phyloP scores from a whole-genome alignment of 2,888 invertebrate genomes.

The Pheosia gnoma region DNA sequence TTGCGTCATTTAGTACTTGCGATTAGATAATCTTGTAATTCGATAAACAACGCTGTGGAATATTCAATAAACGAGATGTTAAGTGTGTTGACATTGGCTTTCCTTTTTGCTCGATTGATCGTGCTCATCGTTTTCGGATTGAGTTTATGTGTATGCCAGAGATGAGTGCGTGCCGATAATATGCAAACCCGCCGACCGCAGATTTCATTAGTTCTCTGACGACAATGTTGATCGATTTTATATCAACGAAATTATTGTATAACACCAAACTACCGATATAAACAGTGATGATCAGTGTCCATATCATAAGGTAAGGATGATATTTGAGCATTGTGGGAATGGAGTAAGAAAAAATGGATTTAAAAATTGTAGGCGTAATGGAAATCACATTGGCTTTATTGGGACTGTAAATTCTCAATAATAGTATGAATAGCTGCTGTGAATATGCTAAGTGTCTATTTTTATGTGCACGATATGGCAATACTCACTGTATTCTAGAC shows the following conservation, averaged over 20 bases:
- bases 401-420: background rate
- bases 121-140: constrained; percentile 66
- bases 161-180: constrained; percentile 59
- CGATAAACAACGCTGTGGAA: constrained; percentile 53
- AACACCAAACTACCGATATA: background rate
- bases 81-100: constrained; percentile 40
- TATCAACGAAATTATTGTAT: background rate
- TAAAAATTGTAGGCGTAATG: background rate
- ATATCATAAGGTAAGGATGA: background rate
- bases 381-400: background rate
- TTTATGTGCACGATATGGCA: constrained; percentile 37
- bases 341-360: background rate
- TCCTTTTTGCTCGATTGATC: constrained; percentile 74
- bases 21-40: constrained; percentile 45
- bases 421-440: background rate
- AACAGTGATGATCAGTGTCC: background rate
- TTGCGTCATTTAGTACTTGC: constrained; percentile 47
- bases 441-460: background rate
- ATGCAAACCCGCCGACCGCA: constrained; percentile 75
- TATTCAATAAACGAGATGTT: constrained; percentile 19
- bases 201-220: constrained; percentile 7
- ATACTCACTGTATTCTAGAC: constrained; percentile 24
- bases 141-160: constrained; percentile 61
- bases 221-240: background rate
- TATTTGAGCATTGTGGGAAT: background rate